Base-by-base conservation (phyloP, 1,140 invertebrate species). In the Dysdera silvatica region DNA sequence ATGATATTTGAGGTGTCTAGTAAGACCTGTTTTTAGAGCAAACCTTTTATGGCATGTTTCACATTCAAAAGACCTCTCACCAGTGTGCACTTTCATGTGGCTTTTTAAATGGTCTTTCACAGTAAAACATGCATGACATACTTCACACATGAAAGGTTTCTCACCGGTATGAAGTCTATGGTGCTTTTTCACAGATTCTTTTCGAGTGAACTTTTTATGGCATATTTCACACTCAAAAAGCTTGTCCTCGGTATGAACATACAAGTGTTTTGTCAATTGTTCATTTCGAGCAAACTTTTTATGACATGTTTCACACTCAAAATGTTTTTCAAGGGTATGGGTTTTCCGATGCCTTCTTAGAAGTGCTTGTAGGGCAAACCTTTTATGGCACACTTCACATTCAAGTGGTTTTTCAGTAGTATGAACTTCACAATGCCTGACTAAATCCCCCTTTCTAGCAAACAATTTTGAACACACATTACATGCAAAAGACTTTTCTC, bases 231-330 rank as follows among this genome's bases (percentile, higher is more conserved):
- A 98, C 10, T 84, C 84, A 75, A 97, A 97, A 0, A 94, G 94
- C 23, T 89, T 83, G 74, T 97, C 94, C 0, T 94, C 91, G 0
- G 94, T 97, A 74, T 98, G 94, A 0, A 95, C 93, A 23, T 93
- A 82, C 24, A 95, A 77, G 70, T 97, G 94, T 2, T 94, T 82
- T 7, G 94, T 82, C 0, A 97, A 80, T 74, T 97, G 97, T 20
- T 91, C 91, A 23, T 75, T 90, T 76, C 95, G 91, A 3, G 94
- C 91, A 74, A 94, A 95, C 69, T 91, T 86, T 2, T 88, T 81
- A 40, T 91, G 88, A 76, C 92, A 95, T 72, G 91, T 87, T 20
- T 84, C 85, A 76, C 92, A 96, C 68, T 88, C 85, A 72, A 93
- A 95, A 0, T 91, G 91, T 69, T 94, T 90, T 73, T 95, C 91